Percentiles rank a stretch among this genome's conserved stretches.
Evolutionary conservation across 2,888 invertebrate genomes (phyloP).

Genomic region (Drosophila seclusa): DNA sequence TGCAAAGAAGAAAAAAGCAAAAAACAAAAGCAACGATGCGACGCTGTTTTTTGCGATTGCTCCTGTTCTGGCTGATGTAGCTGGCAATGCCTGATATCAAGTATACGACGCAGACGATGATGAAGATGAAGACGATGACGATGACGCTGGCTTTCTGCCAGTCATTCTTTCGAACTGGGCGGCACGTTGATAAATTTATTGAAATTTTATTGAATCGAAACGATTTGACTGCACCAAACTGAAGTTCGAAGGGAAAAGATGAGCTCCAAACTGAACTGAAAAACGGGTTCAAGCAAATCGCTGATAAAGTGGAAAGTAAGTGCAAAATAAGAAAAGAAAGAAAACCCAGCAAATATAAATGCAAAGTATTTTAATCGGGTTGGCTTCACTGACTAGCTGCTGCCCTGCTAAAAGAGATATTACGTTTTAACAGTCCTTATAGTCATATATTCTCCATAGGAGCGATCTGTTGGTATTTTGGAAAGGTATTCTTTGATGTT

Average conservation of each 20-base stretch:
- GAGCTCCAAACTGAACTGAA: background rate
- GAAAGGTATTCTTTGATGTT: background rate
- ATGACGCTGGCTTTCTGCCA: background rate
- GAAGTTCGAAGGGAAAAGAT: background rate
- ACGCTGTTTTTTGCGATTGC: slow-evolving; percentile 11
- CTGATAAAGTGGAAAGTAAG: slow-evolving; percentile 78
- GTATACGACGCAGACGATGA: slow-evolving; percentile 26
- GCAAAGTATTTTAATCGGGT: background rate
- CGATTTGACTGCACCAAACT: slow-evolving; percentile 72
- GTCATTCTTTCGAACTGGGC: slow-evolving; percentile 11
- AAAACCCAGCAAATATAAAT: background rate
- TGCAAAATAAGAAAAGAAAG: slow-evolving; percentile 38
- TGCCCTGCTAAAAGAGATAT: slow-evolving; percentile 1
- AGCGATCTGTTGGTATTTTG: background rate
- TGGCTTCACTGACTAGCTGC: background rate
- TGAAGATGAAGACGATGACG: background rate
- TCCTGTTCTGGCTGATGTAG: slow-evolving; percentile 1
- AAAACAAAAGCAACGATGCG: background rate
- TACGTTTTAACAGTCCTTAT: background rate
- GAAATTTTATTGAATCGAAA: slow-evolving; percentile 81
- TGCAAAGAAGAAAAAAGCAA: slow-evolving; percentile 28
- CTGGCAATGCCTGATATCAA: slow-evolving; percentile 36
- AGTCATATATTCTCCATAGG: background rate
- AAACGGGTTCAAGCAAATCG: slow-evolving; percentile 59
- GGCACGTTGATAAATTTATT: slow-evolving; percentile 78